A percentile compares a stretch with the other conserved stretches of the same genome.
phyloP scores from a whole-genome alignment of 2,113 vertebrate genomes.

The Ivindomyrus marchei region DNA sequence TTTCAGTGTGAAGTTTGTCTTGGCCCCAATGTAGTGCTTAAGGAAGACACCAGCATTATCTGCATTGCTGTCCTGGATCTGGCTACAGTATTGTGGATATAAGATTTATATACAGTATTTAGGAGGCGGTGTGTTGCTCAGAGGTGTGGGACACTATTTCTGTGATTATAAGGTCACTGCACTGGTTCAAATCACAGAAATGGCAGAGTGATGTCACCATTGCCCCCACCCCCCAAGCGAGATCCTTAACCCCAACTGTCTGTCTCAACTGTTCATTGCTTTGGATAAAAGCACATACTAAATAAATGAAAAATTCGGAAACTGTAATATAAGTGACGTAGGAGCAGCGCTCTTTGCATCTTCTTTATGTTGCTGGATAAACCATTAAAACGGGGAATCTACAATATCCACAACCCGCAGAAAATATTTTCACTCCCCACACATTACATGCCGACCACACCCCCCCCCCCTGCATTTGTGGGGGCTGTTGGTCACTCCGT shows the following conservation, averaged over 20 bases:
- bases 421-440: constrained; percentile 8
- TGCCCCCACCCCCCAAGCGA: neutral
- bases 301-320: neutral
- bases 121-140: neutral
- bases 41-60: neutral
- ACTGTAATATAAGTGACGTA: neutral
- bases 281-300: no score
- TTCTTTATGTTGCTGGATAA: neutral
- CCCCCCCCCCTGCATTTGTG: neutral
- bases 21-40: neutral
- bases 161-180: neutral
- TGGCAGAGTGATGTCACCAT: neutral
- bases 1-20: neutral
- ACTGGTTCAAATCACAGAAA: neutral
- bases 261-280: neutral
- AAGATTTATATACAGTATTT: no score
- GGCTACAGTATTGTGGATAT: neutral
- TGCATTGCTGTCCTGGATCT: neutral
- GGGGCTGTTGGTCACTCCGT: neutral
- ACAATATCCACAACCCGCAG: neutral
- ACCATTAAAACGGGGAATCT: neutral
- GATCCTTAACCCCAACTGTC: neutral
- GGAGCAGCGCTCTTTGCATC: neutral
- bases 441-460: neutral
- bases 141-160: neutral